These are phyloP conservation scores for Petrolisthes manimaculis DNA, from an alignment of 2,888 invertebrate genomes.

Conservation along the genomic window DNA sequence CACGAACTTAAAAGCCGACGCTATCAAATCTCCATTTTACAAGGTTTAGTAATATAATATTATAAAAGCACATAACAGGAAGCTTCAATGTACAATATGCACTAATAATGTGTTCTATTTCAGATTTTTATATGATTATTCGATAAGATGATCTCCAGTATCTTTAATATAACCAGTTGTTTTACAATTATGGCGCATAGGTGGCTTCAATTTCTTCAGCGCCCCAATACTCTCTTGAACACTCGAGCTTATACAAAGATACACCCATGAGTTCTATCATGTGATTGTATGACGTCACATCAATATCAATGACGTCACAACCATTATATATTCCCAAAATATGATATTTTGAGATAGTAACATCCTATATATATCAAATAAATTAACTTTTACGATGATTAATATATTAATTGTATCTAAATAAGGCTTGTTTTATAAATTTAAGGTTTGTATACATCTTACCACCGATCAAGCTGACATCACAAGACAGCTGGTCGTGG, in stretches of 20 bases:
- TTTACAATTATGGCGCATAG: not conserved
- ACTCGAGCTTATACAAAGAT: not conserved
- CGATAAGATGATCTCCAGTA: no score
- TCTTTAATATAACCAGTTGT: not conserved
- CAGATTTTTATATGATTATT: not conserved
- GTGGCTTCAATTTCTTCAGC: not conserved
- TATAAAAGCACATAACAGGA: not conserved
- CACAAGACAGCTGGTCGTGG: slow-evolving; percentile 45
- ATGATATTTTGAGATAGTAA: not conserved
- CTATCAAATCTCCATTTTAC: no score
- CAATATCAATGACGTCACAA: slow-evolving; percentile 42
- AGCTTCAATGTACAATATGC: not conserved
- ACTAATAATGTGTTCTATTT: not conserved
- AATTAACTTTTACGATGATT: not conserved
- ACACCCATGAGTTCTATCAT: slow-evolving; percentile 28
- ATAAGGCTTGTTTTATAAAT: not conserved
- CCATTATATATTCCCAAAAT: not conserved
- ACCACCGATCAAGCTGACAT: slow-evolving; percentile 23
- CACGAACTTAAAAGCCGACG: no score
- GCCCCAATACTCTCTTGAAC: no score
- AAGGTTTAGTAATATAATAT: not conserved
- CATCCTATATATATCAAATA: not conserved
- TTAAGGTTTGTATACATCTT: slow-evolving; percentile 45
- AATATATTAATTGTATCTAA: not conserved
- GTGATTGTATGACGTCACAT: slow-evolving; percentile 52